phyloP scores from a whole-genome alignment of 2,797 vertebrate genomes.

The Caiman crocodilus region DNA sequence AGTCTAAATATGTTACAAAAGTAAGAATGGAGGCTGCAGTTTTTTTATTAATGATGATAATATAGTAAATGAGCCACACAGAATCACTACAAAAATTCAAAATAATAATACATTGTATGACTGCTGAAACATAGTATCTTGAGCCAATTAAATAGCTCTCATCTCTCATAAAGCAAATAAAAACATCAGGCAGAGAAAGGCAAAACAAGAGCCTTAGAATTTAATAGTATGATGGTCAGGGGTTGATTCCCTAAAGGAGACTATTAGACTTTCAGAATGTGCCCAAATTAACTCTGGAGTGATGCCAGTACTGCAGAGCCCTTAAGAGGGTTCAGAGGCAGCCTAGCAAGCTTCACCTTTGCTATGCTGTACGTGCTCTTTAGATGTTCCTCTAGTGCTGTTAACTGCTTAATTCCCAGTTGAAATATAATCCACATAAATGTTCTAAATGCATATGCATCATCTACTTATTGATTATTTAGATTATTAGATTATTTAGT shows the following conservation, averaged over 20 bases:
- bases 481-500: neutral
- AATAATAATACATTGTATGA: neutral
- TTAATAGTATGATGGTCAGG: slow-evolving; percentile 28
- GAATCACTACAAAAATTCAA: neutral
- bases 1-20: neutral
- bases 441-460: neutral
- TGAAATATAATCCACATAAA: neutral
- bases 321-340: slow-evolving; percentile 51
- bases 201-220: slow-evolving; percentile 17
- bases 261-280: slow-evolving; percentile 48
- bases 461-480: neutral
- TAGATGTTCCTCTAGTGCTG: slow-evolving; percentile 9
- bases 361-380: slow-evolving; percentile 1
- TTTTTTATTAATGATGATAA: slow-evolving; percentile 3
- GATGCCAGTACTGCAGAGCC: slow-evolving; percentile 31
- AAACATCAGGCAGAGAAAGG: neutral
- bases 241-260: slow-evolving; percentile 37
- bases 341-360: slow-evolving; percentile 39
- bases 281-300: slow-evolving; percentile 49
- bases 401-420: slow-evolving; percentile 46
- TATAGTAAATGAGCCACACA: neutral
- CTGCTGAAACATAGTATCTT: neutral
- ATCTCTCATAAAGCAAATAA: neutral
- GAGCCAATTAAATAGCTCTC: neutral
- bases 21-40: neutral